Evolutionary conservation across 1,140 invertebrate genomes (phyloP).

Genomic region (Tetramorium simillimum): DNA sequence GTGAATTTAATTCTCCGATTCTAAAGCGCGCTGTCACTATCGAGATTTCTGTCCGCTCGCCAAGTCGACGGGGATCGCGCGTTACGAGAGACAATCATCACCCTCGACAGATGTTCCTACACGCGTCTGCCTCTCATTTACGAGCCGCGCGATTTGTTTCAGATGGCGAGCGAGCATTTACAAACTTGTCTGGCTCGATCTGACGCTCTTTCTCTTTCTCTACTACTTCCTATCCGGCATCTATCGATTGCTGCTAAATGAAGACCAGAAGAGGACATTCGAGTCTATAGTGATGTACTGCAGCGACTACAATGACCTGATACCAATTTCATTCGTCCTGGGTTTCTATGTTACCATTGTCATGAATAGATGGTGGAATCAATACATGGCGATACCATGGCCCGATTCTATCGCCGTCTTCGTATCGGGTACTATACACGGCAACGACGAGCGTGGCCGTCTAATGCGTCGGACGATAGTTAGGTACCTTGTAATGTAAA

Average conservation of each 20-base stretch:
- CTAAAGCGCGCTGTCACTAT: background rate
- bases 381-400: conserved; percentile 93
- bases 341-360: conserved; percentile 97
- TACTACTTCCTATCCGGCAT: conserved; percentile 88
- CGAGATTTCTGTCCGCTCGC: background rate
- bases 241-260: conserved; percentile 87
- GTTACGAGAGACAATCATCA: background rate
- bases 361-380: conserved; percentile 97
- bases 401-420: conserved; percentile 94
- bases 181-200: conserved; percentile 90
- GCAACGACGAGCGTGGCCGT: conserved; percentile 94
- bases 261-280: conserved; percentile 88
- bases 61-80: background rate
- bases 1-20: background rate
- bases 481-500: conserved; percentile 85
- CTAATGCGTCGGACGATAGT: conserved; percentile 95
- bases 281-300: conserved; percentile 93
- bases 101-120: background rate
- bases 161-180: conserved; percentile 92
- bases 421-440: conserved; percentile 91
- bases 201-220: conserved; percentile 87
- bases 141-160: conserved; percentile 68
- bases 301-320: conserved; percentile 91
- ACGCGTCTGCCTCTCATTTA: background rate
- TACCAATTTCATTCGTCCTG: conserved; percentile 94